phyloP scores from a whole-genome alignment of 2,797 vertebrate genomes.

The Alca torda region DNA sequence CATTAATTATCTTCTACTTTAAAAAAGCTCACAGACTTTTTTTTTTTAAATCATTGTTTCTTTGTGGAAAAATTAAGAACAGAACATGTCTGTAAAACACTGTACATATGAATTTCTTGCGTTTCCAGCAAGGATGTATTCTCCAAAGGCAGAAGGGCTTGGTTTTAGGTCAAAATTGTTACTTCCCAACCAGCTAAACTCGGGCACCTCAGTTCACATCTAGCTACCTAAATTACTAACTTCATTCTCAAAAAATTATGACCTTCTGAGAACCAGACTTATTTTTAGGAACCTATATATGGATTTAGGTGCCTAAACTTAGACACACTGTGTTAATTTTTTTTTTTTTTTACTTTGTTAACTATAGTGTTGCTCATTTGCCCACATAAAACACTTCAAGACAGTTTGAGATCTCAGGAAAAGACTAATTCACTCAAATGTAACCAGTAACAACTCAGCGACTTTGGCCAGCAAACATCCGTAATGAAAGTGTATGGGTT shows the following conservation, averaged over 20 bases:
- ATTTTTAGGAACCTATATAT: background rate
- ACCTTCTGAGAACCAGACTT: background rate
- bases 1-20: slow-evolving; percentile 78
- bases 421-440: background rate
- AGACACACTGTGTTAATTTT: background rate
- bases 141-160: slow-evolving; percentile 32
- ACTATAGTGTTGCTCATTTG: background rate
- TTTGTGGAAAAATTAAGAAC: slow-evolving; percentile 70
- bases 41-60: slow-evolving; percentile 64
- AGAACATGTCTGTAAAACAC: slow-evolving; percentile 60
- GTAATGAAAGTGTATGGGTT: background rate
- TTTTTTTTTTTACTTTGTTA: background rate
- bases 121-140: slow-evolving; percentile 51
- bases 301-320: slow-evolving; percentile 6
- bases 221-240: slow-evolving; percentile 23
- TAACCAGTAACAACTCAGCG: background rate
- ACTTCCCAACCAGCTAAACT: background rate
- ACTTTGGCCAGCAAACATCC: background rate
- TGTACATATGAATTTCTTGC: slow-evolving; percentile 50
- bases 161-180: background rate
- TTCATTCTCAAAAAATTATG: slow-evolving; percentile 11
- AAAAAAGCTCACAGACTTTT: slow-evolving; percentile 57
- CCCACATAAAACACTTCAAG: background rate
- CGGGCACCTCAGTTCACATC: background rate
- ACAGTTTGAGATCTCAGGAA: slow-evolving; percentile 3